A percentile compares a stretch with the other conserved stretches of the same genome.
These are phyloP conservation scores for Diaprepes abbreviatus DNA, from an alignment of 2,888 invertebrate genomes.

Conservation along the genomic window DNA sequence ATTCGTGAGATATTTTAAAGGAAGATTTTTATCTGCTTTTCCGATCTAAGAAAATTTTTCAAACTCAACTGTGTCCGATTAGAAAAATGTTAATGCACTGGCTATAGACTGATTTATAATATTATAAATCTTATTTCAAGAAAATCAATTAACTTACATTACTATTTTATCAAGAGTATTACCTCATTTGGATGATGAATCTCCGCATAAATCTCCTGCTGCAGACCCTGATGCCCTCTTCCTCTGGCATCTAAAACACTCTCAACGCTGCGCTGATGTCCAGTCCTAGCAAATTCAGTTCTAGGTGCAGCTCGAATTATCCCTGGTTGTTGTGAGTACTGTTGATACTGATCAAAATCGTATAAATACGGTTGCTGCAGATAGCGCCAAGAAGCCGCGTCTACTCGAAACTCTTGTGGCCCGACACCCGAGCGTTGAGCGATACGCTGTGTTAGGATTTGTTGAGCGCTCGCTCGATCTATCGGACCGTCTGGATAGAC, in stretches of 20 bases:
- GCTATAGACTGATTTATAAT: no score
- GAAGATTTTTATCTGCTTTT: no score
- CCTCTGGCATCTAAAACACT: slow-evolving; percentile 50
- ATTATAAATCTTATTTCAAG: no score
- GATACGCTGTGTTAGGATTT: slow-evolving; percentile 55
- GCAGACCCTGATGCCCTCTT: slow-evolving; percentile 34
- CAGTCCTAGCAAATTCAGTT: slow-evolving; percentile 59
- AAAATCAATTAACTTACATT: no score
- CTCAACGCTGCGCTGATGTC: slow-evolving; percentile 57
- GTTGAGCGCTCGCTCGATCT: slow-evolving; percentile 58
- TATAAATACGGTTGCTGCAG: slow-evolving; percentile 60
- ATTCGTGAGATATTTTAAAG: no score
- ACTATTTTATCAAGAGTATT: no score
- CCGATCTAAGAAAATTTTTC: no score
- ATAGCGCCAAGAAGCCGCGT: slow-evolving; percentile 69
- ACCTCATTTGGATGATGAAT: slow-evolving; percentile 61
- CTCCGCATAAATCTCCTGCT: slow-evolving; percentile 57
- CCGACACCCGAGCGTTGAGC: slow-evolving; percentile 47
- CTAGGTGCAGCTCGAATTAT: slow-evolving; percentile 2
- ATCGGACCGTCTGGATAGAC: slow-evolving; percentile 53
- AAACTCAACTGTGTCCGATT: no score
- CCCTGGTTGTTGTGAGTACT: not conserved
- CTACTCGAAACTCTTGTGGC: slow-evolving; percentile 62
- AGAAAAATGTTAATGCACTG: no score
- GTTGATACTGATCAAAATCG: slow-evolving; percentile 21